Evolutionary conservation across 1,140 invertebrate species (phyloP).

Genomic region (Triops cancriformis): DNA sequence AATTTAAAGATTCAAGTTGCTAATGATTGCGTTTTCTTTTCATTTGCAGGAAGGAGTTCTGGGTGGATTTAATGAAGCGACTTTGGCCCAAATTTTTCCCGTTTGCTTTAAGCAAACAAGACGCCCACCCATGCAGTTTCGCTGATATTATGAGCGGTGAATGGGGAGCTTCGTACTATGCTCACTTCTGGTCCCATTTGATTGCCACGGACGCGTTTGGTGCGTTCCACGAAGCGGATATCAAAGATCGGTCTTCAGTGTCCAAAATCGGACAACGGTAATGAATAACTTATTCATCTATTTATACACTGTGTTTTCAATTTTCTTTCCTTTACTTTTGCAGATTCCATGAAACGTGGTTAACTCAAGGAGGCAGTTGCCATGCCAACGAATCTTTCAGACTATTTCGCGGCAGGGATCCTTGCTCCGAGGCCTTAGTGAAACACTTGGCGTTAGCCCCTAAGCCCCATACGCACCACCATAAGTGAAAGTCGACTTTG

Average conservation of each 20-base stretch:
- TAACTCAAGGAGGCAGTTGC: conserved; percentile 69
- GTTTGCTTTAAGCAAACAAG: conserved; percentile 61
- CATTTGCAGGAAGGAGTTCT: conserved; percentile 53
- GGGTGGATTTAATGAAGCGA: conserved; percentile 62
- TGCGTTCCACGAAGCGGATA: conserved; percentile 62
- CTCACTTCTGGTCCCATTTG: conserved; percentile 70
- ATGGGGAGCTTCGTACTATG: conserved; percentile 66
- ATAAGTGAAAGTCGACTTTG: background rate
- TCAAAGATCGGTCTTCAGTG: conserved; percentile 31
- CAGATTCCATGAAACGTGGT: conserved; percentile 75
- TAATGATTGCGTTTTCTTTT: conserved; percentile 26
- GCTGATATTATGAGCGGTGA: conserved; percentile 59
- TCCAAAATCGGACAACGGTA: conserved; percentile 29
- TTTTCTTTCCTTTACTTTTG: conserved; percentile 25
- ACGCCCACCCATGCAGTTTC: conserved; percentile 71
- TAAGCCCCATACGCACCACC: background rate
- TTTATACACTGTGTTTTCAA: conserved; percentile 3
- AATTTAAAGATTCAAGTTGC: conserved; percentile 6
- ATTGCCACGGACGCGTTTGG: conserved; percentile 80
- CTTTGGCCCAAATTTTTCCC: conserved; percentile 69
- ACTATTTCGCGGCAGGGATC: conserved; percentile 81
- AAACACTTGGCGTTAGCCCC: background rate
- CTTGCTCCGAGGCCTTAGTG: conserved; percentile 70
- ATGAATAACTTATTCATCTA: too few species aligned
- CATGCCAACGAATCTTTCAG: conserved; percentile 76